These are phyloP conservation scores for Cerastis rubricosa DNA, from an alignment of 2,888 invertebrate genomes.

Conservation along the genomic window DNA sequence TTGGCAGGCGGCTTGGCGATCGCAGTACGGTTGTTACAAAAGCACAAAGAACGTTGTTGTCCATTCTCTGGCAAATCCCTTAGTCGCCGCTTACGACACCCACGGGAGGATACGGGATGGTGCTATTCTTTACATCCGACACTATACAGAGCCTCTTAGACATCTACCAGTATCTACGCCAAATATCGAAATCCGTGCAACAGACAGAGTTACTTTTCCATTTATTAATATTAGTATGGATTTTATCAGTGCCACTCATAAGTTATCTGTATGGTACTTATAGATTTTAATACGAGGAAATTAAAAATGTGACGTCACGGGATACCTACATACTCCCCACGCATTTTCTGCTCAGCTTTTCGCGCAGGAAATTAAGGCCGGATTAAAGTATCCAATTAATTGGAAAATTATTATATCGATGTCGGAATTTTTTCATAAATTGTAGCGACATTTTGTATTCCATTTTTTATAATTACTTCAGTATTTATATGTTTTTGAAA, in stretches of 20 bases:
- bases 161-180: not conserved
- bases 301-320: constrained; percentile 6
- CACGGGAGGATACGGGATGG: too few species aligned
- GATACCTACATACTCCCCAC: not conserved
- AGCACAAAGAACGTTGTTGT: too few species aligned
- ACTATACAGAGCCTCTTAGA: too few species aligned
- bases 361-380: constrained; percentile 28
- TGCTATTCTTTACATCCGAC: too few species aligned
- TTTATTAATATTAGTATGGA: not conserved
- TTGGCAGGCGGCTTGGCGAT: too few species aligned
- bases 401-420: constrained; percentile 19
- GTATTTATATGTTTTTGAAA: constrained; percentile 1
- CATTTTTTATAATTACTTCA: constrained; percentile 15
- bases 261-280: not conserved
- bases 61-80: too few species aligned
- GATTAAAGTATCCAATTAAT: constrained; percentile 49
- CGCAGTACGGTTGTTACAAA: too few species aligned
- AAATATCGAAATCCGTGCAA: not conserved
- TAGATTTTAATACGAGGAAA: not conserved
- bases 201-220: not conserved
- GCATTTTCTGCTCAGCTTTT: constrained; percentile 26
- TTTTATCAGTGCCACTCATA: not conserved
- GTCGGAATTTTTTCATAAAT: constrained; percentile 18
- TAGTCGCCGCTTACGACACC: too few species aligned
- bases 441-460: constrained; percentile 12